Evolutionary conservation across 2,888 invertebrate species (phyloP), one percentile per base, ranked within the genome.

Genomic region (Heteromyza rotundicornis): DNA sequence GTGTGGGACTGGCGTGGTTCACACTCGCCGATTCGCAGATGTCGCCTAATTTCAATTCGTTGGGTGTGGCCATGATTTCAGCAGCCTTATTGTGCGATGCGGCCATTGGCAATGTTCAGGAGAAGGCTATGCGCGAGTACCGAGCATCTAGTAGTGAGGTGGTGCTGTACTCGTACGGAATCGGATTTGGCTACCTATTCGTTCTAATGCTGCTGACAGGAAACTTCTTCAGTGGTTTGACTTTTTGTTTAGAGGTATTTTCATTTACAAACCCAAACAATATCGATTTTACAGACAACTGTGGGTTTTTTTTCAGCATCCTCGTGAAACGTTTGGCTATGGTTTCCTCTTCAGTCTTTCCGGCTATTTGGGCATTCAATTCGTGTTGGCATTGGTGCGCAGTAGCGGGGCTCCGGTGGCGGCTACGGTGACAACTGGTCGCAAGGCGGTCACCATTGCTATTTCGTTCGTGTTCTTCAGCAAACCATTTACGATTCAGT

Each of bases 91-190:
- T 96, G 2, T 97, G 96, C 75, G 98, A 98, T 84, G 98, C 98
- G 0, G 88, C 93, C 10, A 97, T 98, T 68, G 98, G 98, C 19
- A 98, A 98, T 84, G 92, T 97, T 0, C 98, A 98, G 84, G 98
- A 98, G 81, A 96, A 96, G 80, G 90, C 92, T 0, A 95, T 98
- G 92, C 93, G 92, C 74, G 88, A 88, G 64, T 87, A 90, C 78
- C 88, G 89, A 65, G 95, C 95, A 0, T 86, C 91, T 0, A 96
- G 95, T 82, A 91, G 92, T 67, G 97, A 98, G 86, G 91, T 98
- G 53, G 96, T 95, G 0, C 86, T 95, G 58, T 96, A 95, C 79
- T 97, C 97, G 0, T 98, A 97, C 82, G 89, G 90, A 0, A 88
- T 98, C 69, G 98, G 95, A 2, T 92, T 92, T 77, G 69, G 90